phyloP scores from a whole-genome alignment of 1,140 invertebrate genomes.

The Camponotus pennsylvanicus region DNA sequence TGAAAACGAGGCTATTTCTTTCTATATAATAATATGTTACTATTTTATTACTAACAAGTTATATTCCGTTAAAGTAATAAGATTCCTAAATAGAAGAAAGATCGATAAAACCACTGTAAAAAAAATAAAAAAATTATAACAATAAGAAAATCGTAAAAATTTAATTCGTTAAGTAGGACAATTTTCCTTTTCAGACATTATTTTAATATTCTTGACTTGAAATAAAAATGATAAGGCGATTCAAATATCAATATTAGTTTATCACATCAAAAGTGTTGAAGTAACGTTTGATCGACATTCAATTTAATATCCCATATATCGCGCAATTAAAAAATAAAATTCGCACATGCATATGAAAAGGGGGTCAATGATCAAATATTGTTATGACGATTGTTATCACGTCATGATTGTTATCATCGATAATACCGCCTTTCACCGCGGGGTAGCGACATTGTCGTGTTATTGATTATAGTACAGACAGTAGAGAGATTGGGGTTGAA shows the following conservation, averaged over 20 bases:
- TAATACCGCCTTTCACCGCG: conserved; percentile 54
- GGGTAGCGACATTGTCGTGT: conserved; percentile 71
- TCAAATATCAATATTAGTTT: conserved; percentile 10
- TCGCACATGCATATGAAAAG: neutral
- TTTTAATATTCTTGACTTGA: neutral
- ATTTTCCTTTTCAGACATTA: neutral
- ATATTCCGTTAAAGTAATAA: neutral
- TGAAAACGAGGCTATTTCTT: too few species aligned
- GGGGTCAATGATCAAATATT: neutral
- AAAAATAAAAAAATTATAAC: neutral
- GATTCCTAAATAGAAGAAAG: neutral
- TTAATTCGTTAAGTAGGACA: too few species aligned
- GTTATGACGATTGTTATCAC: conserved; percentile 1
- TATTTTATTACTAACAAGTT: neutral
- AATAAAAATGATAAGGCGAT: neutral
- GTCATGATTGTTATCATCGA: too few species aligned
- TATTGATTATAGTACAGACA: conserved; percentile 74
- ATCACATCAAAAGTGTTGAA: neutral
- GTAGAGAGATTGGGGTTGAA: neutral
- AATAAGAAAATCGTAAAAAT: neutral
- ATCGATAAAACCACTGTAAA: too few species aligned
- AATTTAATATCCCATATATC: too few species aligned
- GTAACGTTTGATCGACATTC: neutral
- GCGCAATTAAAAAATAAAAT: neutral
- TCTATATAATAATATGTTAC: too few species aligned